Evolutionary conservation across 2,113 vertebrate species (phyloP).

Genomic region (Pelmatolapia mariae): DNA sequence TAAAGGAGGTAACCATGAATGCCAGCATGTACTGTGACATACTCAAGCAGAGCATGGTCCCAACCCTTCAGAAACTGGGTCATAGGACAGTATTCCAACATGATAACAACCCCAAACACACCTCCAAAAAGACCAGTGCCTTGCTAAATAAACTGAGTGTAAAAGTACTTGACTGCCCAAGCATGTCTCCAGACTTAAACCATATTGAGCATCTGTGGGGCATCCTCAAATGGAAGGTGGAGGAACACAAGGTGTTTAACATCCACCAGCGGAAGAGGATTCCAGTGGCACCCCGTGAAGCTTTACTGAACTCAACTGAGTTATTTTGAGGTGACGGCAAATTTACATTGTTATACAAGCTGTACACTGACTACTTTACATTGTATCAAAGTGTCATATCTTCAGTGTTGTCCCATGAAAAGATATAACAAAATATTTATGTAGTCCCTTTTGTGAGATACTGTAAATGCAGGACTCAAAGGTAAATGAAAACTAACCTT

Average conservation of each 20-base stretch:
- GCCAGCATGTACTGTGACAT: neutral
- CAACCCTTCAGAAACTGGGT: neutral
- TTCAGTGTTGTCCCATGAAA: neutral
- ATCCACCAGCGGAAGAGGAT: neutral
- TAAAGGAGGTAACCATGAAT: neutral
- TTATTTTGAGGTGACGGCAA: neutral
- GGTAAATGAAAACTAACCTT: neutral
- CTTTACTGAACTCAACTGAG: neutral
- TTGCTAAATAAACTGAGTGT: neutral
- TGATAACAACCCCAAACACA: neutral
- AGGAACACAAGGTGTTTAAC: neutral
- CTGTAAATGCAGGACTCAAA: neutral
- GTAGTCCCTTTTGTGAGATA: neutral
- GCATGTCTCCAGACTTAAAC: neutral
- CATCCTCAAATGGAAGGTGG: neutral
- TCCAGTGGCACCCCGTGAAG: neutral
- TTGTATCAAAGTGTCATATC: neutral
- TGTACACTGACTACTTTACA: neutral
- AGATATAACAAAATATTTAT: neutral
- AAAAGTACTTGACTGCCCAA: neutral
- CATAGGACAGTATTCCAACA: neutral
- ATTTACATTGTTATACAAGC: neutral
- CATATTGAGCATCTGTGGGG: neutral
- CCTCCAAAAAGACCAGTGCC: neutral
- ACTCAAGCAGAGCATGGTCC: neutral